Base-by-base conservation (phyloP, 2,797 vertebrate genomes). In the Nasua narica region DNA sequence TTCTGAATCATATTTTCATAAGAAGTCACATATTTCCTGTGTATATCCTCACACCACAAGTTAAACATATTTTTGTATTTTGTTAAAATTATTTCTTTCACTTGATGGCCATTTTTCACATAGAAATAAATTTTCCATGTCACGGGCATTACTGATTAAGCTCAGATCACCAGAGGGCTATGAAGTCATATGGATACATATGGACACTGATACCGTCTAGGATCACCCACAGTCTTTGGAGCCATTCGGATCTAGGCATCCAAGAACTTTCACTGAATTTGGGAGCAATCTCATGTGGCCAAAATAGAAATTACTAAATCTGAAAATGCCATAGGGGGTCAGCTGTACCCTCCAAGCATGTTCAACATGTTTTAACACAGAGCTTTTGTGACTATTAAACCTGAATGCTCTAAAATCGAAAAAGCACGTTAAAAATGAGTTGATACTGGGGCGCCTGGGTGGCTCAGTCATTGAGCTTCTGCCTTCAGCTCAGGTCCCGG, bases 51-150 rank as follows among this genome's bases (percentile, higher is more conserved):
- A 83, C 29, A 56, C 14, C 52, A 21, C 58, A 88, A 67, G 27
- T 92, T 60, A 90, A 95, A 81, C 15, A n/a, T 37, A 32, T 69
- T 90, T 86, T 87, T 15, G 35, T 7, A 43, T 90, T 69, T 88
- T 25, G 35, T 19, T 93, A 62, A 90, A 86, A 93, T 86, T n/a
- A 35, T 19, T 5, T 74, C 52, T 96, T 90, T 65, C 15, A 67
- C 32, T 82, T 74, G 37, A 78, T 70, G 62, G 15, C 25, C 29
- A 69, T 83, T 95, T 97, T 43, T 48, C 48, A 91, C 65, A 83
- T 83, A 46, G 40, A 74, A 88, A 58, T 69, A 69, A 40, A 83
- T 50, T 25, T 95, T 25, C 9, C 58, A 78, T 15, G 40, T 40
- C 60, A 52, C 21, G 67, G 46, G 88, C 14, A 79, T 81, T 82